Evolutionary conservation across 2,797 vertebrate genomes (phyloP).

Genomic region (Coranthus polyacanthus): DNA sequence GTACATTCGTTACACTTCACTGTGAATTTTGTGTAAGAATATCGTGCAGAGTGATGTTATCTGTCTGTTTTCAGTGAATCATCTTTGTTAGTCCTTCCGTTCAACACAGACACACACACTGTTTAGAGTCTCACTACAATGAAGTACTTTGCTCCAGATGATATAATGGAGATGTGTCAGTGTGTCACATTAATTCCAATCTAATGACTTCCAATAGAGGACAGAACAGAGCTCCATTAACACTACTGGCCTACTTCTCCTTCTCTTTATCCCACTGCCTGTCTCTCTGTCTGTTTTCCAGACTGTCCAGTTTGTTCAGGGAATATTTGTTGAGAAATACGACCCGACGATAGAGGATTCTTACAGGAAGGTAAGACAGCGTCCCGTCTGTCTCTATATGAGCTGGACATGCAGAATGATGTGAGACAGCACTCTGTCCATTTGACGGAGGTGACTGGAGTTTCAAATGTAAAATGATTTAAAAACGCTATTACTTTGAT

Average conservation of each 20-base stretch:
- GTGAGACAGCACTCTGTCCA: constrained; percentile 6
- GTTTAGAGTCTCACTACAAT: constrained; percentile 56
- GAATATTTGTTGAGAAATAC: constrained; percentile 99
- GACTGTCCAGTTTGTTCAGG: constrained; percentile 98
- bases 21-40: too few species aligned
- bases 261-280: constrained; percentile 29
- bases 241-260: constrained; percentile 59
- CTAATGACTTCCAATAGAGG: constrained; percentile 65
- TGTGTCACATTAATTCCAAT: constrained; percentile 74
- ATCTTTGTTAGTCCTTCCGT: constrained; percentile 2
- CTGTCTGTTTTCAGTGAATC: constrained; percentile 9
- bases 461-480: too few species aligned
- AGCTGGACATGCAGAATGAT: neutral
- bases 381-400: constrained; percentile 3
- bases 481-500: too few species aligned
- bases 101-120: constrained; percentile 30
- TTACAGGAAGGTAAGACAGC: constrained; percentile 93
- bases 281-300: constrained; percentile 45
- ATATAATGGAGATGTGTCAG: constrained; percentile 75
- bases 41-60: neutral
- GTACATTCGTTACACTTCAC: too few species aligned
- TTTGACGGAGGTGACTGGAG: too few species aligned
- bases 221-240: constrained; percentile 73
- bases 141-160: constrained; percentile 50
- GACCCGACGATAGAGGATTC: constrained; percentile 99